These are phyloP conservation scores for Eptesicus fuscus DNA, from an alignment of 2,113 vertebrate species.

Conservation along the genomic window DNA sequence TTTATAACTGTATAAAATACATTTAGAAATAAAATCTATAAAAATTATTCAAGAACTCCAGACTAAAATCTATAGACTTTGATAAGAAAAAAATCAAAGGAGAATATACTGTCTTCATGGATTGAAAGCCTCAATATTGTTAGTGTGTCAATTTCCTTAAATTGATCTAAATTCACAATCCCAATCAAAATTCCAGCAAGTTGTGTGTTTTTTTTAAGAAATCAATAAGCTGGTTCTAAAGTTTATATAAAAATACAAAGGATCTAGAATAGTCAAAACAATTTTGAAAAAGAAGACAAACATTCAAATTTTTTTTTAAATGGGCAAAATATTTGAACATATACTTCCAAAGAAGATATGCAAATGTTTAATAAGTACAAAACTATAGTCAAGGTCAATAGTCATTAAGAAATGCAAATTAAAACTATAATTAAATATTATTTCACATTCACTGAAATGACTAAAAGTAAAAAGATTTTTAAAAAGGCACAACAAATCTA, in stretches of 20 bases:
- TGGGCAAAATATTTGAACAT: neutral
- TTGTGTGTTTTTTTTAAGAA: neutral
- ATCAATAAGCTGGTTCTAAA: neutral
- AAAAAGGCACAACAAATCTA: neutral
- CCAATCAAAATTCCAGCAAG: neutral
- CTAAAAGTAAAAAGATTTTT: neutral
- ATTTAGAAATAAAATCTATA: neutral
- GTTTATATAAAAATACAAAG: neutral
- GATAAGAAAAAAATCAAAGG: conserved; percentile 2
- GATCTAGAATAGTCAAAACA: neutral
- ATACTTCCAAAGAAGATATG: neutral
- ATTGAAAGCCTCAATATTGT: neutral
- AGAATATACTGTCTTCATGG: neutral
- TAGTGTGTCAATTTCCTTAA: neutral
- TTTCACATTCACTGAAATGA: neutral
- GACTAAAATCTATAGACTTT: neutral
- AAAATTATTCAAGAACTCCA: neutral
- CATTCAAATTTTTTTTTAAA: neutral
- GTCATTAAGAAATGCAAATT: conserved; percentile 22
- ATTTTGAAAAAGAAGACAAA: neutral
- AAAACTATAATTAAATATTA: neutral
- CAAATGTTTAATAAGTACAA: neutral
- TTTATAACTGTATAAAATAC: neutral
- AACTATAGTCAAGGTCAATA: neutral
- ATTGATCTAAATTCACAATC: neutral